Conservation (phyloP, 2,888 invertebrate species). For the Platycheirus albimanus region DNA sequence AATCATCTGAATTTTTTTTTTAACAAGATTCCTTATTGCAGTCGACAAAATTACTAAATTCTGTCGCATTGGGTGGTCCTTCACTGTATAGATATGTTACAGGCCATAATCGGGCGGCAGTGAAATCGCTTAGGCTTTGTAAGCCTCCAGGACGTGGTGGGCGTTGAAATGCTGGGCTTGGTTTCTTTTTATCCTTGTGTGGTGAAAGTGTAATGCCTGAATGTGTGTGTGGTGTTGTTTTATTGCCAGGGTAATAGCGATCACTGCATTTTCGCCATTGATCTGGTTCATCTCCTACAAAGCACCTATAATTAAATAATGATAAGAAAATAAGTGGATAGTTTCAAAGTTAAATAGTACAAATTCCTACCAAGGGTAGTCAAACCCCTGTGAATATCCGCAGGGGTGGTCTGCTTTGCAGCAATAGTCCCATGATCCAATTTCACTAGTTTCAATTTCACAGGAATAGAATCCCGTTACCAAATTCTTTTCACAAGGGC, state of each 20-base stretch:
- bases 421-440: slow-evolving; percentile 93
- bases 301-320: slow-evolving; percentile 86
- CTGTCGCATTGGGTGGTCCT: slow-evolving; percentile 89
- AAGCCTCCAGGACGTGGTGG: slow-evolving; percentile 81
- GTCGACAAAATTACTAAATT: slow-evolving; percentile 83
- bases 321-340: neutral
- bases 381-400: slow-evolving; percentile 91
- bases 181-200: slow-evolving; percentile 77
- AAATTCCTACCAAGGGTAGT: slow-evolving; percentile 89
- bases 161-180: slow-evolving; percentile 78
- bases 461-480: slow-evolving; percentile 93
- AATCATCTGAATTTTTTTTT: slow-evolving; percentile 64
- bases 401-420: slow-evolving; percentile 92
- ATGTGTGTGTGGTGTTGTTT: slow-evolving; percentile 76
- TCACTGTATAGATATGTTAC: slow-evolving; percentile 92
- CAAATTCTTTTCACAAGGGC: slow-evolving; percentile 88
- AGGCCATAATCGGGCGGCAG: slow-evolving; percentile 87
- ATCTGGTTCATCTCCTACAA: slow-evolving; percentile 89
- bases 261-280: slow-evolving; percentile 95
- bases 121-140: slow-evolving; percentile 81
- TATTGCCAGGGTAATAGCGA: slow-evolving; percentile 87
- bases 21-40: slow-evolving; percentile 83
- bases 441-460: slow-evolving; percentile 88
- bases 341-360: neutral
- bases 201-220: slow-evolving; percentile 83